Percentiles rank a stretch among this genome's conserved stretches.
Conservation (phyloP, 2,113 vertebrate genomes). For the Mungos mungo region DNA sequence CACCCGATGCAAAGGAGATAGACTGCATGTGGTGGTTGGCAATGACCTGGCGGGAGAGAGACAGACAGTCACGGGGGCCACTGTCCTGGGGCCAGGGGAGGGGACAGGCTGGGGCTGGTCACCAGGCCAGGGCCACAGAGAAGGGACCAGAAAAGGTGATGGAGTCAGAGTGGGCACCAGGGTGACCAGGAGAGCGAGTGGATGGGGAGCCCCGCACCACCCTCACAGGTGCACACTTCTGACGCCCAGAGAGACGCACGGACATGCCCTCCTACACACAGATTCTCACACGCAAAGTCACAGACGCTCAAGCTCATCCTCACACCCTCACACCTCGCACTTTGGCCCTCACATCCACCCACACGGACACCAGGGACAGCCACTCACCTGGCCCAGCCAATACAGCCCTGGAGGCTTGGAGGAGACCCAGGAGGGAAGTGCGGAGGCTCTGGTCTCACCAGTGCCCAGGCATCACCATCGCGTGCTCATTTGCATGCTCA, state of each 20-base stretch:
- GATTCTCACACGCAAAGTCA: background rate
- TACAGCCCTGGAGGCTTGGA: background rate
- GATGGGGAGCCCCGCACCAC: background rate
- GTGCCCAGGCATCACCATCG: background rate
- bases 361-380: background rate
- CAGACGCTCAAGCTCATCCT: background rate
- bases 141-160: background rate
- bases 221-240: no score
- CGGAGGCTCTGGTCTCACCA: background rate
- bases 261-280: no score
- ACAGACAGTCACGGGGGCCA: background rate
- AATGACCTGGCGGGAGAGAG: slow-evolving; percentile 88
- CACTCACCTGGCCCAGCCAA: no score
- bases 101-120: no score
- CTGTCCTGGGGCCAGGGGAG: background rate
- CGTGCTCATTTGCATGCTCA: background rate
- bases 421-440: background rate
- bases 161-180: background rate
- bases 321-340: background rate
- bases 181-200: rapidly evolving
- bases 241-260: background rate
- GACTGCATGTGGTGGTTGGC: slow-evolving; percentile 98
- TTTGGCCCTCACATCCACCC: background rate
- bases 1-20: slow-evolving; percentile 96
- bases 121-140: background rate